phyloP scores from a whole-genome alignment of 1,140 invertebrate species.

The Eriocheir sinensis region DNA sequence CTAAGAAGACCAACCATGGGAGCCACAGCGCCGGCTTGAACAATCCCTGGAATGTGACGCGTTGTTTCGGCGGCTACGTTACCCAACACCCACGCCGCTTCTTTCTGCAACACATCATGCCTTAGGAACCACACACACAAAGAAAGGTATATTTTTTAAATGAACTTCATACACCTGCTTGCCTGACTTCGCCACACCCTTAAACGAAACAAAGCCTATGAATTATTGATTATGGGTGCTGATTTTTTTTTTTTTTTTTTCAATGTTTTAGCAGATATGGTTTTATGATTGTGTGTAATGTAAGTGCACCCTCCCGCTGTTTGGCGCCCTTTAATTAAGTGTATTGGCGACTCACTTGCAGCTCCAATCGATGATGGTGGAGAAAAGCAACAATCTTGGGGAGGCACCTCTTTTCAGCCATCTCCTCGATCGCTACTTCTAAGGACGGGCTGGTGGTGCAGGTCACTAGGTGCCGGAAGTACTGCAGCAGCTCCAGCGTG shows the following conservation, averaged over 20 bases:
- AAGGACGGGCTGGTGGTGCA: background rate
- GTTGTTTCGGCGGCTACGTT: background rate
- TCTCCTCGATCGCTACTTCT: background rate
- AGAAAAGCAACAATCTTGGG: background rate
- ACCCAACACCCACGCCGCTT: slow-evolving; percentile 1
- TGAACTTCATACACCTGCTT: too few relatives aligned
- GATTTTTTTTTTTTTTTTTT: too few relatives aligned
- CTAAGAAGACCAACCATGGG: background rate
- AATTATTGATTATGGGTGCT: too few relatives aligned
- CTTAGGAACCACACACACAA: background rate
- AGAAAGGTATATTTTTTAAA: too few relatives aligned
- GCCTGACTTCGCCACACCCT: too few relatives aligned
- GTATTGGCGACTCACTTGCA: slow-evolving; percentile 2
- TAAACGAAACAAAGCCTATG: too few relatives aligned
- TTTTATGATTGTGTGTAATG: too few relatives aligned
- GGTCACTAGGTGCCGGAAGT: background rate
- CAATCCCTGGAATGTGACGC: background rate
- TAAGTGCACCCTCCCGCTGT: too few relatives aligned
- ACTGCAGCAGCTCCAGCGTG: background rate
- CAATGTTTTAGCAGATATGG: too few relatives aligned
- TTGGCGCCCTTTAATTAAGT: too few relatives aligned
- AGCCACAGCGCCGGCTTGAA: background rate
- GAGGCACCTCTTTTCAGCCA: background rate
- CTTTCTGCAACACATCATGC: background rate
- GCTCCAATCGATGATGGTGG: background rate